phyloP scores from a whole-genome alignment of 2,888 invertebrate species.

The Fragum fragum region DNA sequence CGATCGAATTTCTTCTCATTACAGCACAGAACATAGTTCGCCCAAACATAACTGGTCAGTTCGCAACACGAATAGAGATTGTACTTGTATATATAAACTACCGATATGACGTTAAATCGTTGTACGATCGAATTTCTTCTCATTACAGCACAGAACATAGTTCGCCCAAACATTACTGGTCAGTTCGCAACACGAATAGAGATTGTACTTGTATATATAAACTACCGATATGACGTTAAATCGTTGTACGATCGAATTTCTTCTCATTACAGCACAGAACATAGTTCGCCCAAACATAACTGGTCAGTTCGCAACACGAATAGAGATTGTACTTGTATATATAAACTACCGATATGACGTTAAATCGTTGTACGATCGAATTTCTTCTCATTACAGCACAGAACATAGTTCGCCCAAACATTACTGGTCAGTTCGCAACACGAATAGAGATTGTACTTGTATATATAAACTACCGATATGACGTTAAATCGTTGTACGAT shows the following conservation, averaged over 20 bases:
- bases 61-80: conserved; percentile 70
- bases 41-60: conserved; percentile 68
- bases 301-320: background rate
- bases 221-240: too few relatives aligned
- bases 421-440: conserved; percentile 67
- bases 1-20: conserved; percentile 44
- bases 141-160: conserved; percentile 29
- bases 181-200: too few relatives aligned
- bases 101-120: conserved; percentile 72
- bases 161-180: too few relatives aligned
- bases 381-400: conserved; percentile 5
- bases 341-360: conserved; percentile 61
- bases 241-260: too few relatives aligned
- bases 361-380: conserved; percentile 73
- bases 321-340: background rate
- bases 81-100: conserved; percentile 68
- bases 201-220: too few relatives aligned
- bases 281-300: background rate
- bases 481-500: conserved; percentile 74
- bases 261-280: background rate
- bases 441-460: conserved; percentile 72
- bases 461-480: conserved; percentile 69
- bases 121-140: conserved; percentile 62
- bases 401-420: conserved; percentile 55
- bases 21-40: conserved; percentile 32